These are phyloP conservation scores for Melanargia galathea DNA, from an alignment of 2,888 invertebrate species.

Conservation along the genomic window DNA sequence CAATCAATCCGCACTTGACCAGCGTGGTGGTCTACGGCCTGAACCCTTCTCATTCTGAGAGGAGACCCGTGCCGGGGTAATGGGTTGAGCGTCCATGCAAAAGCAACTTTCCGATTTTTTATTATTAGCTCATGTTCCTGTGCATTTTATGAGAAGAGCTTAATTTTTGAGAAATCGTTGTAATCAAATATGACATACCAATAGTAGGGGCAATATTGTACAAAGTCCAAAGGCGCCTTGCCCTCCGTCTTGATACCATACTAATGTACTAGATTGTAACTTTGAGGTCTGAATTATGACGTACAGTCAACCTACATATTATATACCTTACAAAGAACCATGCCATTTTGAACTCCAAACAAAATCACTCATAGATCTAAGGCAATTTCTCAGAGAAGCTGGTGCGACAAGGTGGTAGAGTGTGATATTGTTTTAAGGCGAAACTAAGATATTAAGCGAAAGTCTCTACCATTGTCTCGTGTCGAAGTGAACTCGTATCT, in stretches of 20 bases:
- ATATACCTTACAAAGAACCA: constrained; percentile 6
- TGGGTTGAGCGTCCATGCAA: too few relatives aligned
- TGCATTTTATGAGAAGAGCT: background rate
- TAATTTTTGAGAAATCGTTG: too few relatives aligned
- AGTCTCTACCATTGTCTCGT: constrained; percentile 47
- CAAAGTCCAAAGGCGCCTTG: constrained; percentile 38
- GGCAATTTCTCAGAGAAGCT: background rate
- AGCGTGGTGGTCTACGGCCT: too few relatives aligned
- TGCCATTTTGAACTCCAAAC: constrained; percentile 5
- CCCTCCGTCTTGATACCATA: constrained; percentile 32
- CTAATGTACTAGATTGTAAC: constrained; percentile 40
- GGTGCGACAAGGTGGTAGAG: constrained; percentile 23
- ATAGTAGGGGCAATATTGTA: constrained; percentile 37
- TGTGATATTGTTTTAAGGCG: constrained; percentile 36
- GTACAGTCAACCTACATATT: constrained; percentile 29
- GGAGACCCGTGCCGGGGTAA: too few relatives aligned
- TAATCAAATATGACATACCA: background rate
- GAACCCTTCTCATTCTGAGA: too few relatives aligned
- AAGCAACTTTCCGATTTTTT: background rate
- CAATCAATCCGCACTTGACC: too few relatives aligned
- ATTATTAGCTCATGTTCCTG: background rate
- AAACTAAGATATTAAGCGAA: constrained; percentile 47
- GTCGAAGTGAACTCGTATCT: constrained; percentile 45
- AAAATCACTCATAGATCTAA: constrained; percentile 1
- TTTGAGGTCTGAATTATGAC: constrained; percentile 62